Evolutionary conservation across 2,888 invertebrate genomes (phyloP).

Genomic region (Drosophila dives): DNA sequence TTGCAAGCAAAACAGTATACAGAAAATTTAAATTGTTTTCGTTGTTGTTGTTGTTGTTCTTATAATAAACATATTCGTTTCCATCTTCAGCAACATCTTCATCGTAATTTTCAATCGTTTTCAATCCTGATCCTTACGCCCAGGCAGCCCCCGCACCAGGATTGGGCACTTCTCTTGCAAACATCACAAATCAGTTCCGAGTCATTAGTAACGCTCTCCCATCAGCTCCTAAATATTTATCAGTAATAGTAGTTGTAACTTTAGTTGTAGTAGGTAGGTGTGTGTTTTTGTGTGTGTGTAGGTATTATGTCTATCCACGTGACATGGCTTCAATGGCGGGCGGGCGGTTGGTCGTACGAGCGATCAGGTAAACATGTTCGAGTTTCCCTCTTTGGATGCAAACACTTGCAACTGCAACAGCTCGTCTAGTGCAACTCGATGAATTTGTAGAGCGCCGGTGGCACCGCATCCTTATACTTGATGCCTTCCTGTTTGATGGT

Average conservation of each 20-base stretch:
- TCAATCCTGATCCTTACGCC: conserved; percentile 35
- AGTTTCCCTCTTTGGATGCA: conserved; percentile 28
- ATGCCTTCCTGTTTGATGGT: conserved; percentile 90
- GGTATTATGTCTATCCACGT: conserved; percentile 51
- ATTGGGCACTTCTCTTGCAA: conserved; percentile 74
- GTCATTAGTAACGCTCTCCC: conserved; percentile 71
- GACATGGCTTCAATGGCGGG: conserved; percentile 71
- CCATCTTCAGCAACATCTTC: conserved; percentile 18
- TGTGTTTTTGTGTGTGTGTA: background rate
- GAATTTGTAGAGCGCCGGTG: conserved; percentile 86
- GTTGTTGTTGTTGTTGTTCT: conserved; percentile 15
- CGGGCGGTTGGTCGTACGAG: conserved; percentile 29
- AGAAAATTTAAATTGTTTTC: conserved; percentile 47
- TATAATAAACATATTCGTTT: conserved; percentile 19
- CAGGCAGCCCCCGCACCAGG: conserved; percentile 25
- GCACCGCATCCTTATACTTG: conserved; percentile 87
- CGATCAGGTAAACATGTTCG: conserved; percentile 3
- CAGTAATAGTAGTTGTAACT: conserved; percentile 53
- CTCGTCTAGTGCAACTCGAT: conserved; percentile 83
- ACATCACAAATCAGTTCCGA: conserved; percentile 78
- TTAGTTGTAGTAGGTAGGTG: conserved; percentile 29
- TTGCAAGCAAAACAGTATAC: conserved; percentile 69
- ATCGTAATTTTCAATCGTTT: background rate
- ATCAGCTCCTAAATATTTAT: conserved; percentile 58
- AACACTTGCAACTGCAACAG: conserved; percentile 23